A percentile compares a stretch with the other conserved stretches of the same genome.
phyloP scores from a whole-genome alignment of 2,888 invertebrate genomes.

The Prosapia bicincta region DNA sequence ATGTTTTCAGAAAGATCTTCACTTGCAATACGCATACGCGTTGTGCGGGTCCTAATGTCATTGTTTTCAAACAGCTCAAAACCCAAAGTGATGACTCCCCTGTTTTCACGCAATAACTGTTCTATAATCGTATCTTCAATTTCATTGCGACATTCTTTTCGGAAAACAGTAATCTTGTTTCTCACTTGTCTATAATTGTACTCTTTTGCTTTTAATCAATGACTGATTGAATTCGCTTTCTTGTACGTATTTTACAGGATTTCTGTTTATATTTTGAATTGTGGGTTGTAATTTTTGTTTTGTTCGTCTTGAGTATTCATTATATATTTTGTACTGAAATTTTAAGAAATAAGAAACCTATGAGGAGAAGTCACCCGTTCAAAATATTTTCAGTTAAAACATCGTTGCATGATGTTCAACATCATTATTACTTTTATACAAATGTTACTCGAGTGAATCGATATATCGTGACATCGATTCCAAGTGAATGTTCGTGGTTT shows the following conservation, averaged over 20 bases:
- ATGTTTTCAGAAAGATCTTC: neutral
- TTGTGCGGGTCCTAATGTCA: neutral
- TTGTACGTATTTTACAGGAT: neutral
- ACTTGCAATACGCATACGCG: neutral
- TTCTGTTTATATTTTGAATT: no score
- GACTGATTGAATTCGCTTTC: neutral
- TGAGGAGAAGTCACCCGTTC: no score
- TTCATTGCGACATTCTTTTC: neutral
- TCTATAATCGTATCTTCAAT: neutral
- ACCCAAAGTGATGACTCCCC: slow-evolving; percentile 2
- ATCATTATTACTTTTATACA: no score
- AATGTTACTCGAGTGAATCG: no score
- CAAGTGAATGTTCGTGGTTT: no score
- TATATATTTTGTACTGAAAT: no score
- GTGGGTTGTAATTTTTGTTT: no score
- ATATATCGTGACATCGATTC: no score
- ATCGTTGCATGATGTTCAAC: no score
- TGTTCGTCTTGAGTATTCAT: no score
- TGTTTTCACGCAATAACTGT: neutral
- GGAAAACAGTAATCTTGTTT: neutral
- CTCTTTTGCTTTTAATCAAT: neutral
- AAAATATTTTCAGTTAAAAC: no score
- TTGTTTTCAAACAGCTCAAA: neutral
- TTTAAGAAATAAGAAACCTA: no score
- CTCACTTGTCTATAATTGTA: neutral